These are phyloP conservation scores for Epirrita christyi DNA, from an alignment of 2,888 invertebrate species.

Conservation along the genomic window DNA sequence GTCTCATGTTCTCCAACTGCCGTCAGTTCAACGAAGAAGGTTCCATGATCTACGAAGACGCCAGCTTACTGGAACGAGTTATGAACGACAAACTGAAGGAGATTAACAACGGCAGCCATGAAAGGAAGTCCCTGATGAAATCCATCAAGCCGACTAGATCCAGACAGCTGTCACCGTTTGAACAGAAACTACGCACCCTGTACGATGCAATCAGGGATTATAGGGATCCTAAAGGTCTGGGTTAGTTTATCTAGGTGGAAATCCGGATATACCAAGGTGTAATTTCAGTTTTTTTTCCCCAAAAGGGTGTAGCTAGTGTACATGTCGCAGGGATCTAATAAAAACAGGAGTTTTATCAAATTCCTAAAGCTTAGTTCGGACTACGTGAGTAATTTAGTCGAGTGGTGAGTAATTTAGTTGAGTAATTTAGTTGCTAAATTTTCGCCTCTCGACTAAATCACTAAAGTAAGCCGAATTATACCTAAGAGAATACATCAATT, in stretches of 20 bases:
- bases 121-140: conserved; percentile 84
- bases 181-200: conserved; percentile 92
- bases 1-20: conserved; percentile 99
- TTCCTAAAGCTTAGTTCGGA: too few relatives aligned
- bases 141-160: conserved; percentile 60
- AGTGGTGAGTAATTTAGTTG: too few relatives aligned
- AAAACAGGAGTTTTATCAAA: too few relatives aligned
- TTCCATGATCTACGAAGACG: conserved; percentile 97
- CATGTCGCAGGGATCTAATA: too few relatives aligned
- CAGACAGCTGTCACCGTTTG: conserved; percentile 83
- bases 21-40: conserved; percentile 98
- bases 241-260: conserved; percentile 25
- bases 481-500: too few relatives aligned
- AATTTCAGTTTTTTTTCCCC: conserved; percentile 17
- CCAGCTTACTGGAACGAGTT: conserved; percentile 93
- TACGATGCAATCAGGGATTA: conserved; percentile 96
- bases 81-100: conserved; percentile 93
- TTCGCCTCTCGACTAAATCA: too few relatives aligned
- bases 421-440: too few relatives aligned
- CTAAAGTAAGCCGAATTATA: too few relatives aligned
- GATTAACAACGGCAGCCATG: conserved; percentile 83
- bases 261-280: conserved; percentile 21
- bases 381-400: too few relatives aligned
- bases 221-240: conserved; percentile 82
- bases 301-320: conserved; percentile 6